Evolutionary conservation across 2,113 vertebrate genomes (phyloP).

Genomic region (Numenius arquata): DNA sequence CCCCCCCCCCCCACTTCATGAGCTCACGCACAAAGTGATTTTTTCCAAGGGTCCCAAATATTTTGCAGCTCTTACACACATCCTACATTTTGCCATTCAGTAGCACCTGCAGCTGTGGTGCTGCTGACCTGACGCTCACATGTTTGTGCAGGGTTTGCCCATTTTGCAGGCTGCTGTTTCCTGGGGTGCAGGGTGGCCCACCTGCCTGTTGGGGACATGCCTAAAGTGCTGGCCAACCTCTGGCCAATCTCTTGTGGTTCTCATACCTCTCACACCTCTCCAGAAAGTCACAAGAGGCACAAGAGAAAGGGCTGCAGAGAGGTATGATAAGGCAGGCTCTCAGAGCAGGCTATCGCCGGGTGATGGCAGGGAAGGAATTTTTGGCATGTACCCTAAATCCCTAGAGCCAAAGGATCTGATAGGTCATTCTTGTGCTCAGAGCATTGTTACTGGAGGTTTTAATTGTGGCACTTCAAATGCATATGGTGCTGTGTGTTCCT

Average conservation of each 20-base stretch:
- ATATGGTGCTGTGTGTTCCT: not conserved
- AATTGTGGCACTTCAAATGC: not conserved
- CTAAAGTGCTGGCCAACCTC: not conserved
- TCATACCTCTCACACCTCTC: not conserved
- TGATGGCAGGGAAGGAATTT: not conserved
- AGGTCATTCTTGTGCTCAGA: not conserved
- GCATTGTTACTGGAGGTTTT: not conserved
- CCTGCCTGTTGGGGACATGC: rapidly evolving
- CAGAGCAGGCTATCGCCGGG: not conserved
- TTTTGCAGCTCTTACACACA: not conserved
- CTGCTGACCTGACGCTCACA: not conserved
- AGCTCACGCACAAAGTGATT: not conserved
- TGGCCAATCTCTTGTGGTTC: not conserved
- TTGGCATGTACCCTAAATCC: not conserved
- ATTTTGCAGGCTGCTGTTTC: not conserved
- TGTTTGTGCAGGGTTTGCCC: not conserved
- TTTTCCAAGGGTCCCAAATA: not conserved
- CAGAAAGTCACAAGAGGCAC: not conserved
- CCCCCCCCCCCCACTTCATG: not conserved
- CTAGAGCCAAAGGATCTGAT: not conserved
- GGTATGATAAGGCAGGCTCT: rapidly evolving
- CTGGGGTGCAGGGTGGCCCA: not conserved
- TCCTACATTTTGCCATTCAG: not conserved
- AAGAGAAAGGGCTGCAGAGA: not conserved
- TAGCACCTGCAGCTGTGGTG: not conserved